phyloP scores from a whole-genome alignment of 2,113 vertebrate species.

The Rhinolophus ferrumequinum region DNA sequence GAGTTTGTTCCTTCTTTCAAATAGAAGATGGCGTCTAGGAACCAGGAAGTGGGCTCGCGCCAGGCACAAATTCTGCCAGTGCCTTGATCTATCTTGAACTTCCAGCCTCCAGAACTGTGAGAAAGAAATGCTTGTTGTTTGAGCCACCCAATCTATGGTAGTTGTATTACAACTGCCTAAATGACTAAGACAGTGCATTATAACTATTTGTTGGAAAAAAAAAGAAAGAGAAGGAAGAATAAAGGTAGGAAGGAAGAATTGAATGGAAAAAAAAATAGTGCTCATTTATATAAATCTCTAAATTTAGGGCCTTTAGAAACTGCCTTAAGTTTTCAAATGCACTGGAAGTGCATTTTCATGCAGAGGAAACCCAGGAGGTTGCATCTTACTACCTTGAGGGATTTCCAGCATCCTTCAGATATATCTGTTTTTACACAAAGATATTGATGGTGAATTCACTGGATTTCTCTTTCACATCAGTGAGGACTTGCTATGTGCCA shows the following conservation, averaged over 20 bases:
- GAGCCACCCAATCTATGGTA: neutral
- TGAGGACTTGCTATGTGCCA: neutral
- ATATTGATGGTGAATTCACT: neutral
- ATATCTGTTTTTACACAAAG: slow-evolving; percentile 24
- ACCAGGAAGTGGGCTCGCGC: neutral
- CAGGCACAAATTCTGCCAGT: neutral
- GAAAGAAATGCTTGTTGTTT: neutral
- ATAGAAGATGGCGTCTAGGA: neutral
- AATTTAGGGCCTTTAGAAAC: neutral
- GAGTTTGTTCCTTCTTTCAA: neutral
- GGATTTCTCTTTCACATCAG: neutral
- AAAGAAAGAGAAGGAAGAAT: too few species aligned
- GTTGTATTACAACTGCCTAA: neutral
- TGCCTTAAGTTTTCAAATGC: neutral
- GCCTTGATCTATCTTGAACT: neutral
- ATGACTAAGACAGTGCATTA: neutral
- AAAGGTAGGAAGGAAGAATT: neutral
- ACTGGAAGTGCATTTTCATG: too few species aligned
- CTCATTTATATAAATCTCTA: neutral
- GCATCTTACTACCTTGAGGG: slow-evolving; percentile 8
- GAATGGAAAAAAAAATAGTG: neutral
- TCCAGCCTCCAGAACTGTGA: neutral
- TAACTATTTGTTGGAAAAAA: too few species aligned
- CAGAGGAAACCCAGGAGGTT: neutral
- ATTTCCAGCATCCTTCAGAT: neutral